Evolutionary conservation across 2,797 vertebrate genomes (phyloP).

Genomic region (Gymnoscopelus braueri): DNA sequence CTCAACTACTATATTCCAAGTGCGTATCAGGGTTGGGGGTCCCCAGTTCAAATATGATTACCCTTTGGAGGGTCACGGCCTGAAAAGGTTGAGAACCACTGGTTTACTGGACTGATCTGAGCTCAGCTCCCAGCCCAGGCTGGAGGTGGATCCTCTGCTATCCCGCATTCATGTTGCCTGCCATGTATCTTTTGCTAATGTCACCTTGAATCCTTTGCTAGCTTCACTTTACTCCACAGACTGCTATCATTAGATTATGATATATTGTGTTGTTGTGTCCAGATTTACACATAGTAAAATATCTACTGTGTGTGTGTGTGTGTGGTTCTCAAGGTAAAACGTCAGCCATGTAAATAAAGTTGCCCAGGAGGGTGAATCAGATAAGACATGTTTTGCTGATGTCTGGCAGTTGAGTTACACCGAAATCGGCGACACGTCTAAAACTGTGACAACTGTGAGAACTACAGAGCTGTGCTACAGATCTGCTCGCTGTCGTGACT

Average conservation of each 20-base stretch:
- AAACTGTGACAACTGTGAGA: too few species aligned
- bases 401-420: too few species aligned
- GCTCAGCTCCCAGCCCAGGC: too few species aligned
- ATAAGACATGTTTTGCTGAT: background rate
- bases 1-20: too few species aligned
- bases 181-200: conserved; percentile 66
- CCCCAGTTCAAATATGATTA: too few species aligned
- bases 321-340: background rate
- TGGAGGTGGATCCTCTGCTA: background rate
- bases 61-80: too few species aligned
- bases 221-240: conserved; percentile 40
- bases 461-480: too few species aligned
- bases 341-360: background rate
- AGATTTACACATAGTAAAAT: conserved; percentile 43
- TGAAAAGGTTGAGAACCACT: too few species aligned
- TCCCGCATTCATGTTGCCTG: conserved; percentile 1
- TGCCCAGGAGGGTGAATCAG: conserved; percentile 26
- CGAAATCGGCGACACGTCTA: too few species aligned
- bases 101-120: too few species aligned
- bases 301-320: background rate
- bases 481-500: too few species aligned
- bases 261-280: conserved; percentile 5
- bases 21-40: too few species aligned
- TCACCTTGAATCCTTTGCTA: conserved; percentile 82
- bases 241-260: conserved; percentile 14